Percentiles rank a stretch among this genome's conserved stretches.
Conservation (phyloP, 2,888 invertebrate species). For the Drosophila colorata region DNA sequence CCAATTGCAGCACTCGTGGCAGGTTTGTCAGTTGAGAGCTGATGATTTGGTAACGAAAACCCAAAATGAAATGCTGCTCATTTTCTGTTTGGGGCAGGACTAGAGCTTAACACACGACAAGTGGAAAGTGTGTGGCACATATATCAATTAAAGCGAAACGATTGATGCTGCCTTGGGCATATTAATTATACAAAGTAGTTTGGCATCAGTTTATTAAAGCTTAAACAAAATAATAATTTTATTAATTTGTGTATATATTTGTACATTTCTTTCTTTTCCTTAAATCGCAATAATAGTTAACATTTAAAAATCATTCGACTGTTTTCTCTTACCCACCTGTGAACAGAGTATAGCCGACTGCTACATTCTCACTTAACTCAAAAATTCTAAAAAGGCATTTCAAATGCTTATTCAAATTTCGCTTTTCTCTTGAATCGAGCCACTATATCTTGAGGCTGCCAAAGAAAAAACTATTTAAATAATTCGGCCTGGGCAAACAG, state of each 20-base stretch:
- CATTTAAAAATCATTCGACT: too few species aligned
- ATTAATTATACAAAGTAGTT: background rate
- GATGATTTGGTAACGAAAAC: constrained; percentile 8
- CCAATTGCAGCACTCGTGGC: constrained; percentile 6
- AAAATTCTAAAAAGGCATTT: background rate
- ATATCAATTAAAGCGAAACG: background rate
- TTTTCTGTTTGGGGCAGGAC: background rate
- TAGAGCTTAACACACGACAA: constrained; percentile 2
- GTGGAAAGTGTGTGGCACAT: background rate
- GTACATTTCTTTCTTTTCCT: too few species aligned
- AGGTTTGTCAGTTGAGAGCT: constrained; percentile 1
- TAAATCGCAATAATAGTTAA: too few species aligned
- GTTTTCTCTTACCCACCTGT: background rate
- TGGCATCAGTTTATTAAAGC: background rate
- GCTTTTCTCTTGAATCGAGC: background rate
- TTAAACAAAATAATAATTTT: background rate
- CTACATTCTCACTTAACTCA: too few species aligned
- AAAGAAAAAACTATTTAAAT: constrained; percentile 1
- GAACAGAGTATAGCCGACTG: background rate
- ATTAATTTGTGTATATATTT: too few species aligned
- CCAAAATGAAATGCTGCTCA: background rate
- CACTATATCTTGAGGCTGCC: background rate
- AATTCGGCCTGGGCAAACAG: constrained; percentile 17
- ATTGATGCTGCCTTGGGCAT: background rate
- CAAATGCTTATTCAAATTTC: background rate